These are phyloP conservation scores for Stigmatopora argus DNA, from an alignment of 2,113 vertebrate genomes.

Conservation along the genomic window DNA sequence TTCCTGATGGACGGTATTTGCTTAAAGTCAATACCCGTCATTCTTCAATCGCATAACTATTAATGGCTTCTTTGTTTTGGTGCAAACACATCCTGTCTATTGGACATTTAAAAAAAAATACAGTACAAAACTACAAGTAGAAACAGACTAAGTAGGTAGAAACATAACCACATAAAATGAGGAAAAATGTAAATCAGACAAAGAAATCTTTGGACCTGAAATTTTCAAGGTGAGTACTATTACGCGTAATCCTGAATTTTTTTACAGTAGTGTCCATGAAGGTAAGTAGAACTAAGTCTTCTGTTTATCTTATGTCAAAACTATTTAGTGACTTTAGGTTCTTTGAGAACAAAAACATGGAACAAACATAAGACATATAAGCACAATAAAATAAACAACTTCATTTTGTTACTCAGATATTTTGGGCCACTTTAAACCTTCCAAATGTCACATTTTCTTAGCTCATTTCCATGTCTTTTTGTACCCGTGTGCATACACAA, in stretches of 20 bases:
- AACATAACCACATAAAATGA: constrained; percentile 32
- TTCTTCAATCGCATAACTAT: constrained; percentile 9
- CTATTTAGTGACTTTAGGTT: too few species aligned
- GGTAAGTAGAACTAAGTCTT: too few species aligned
- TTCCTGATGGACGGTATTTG: not conserved
- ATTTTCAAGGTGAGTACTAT: not conserved
- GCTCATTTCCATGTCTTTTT: constrained; percentile 11
- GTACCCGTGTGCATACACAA: not conserved
- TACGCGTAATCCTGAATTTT: not conserved
- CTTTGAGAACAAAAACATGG: too few species aligned
- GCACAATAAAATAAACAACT: not conserved
- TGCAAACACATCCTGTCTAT: constrained; percentile 47
- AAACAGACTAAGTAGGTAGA: constrained; percentile 39
- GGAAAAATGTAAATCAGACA: constrained; percentile 15
- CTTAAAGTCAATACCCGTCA: constrained; percentile 26
- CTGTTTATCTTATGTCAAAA: too few species aligned
- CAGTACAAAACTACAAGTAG: constrained; percentile 43
- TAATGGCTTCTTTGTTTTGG: constrained; percentile 51
- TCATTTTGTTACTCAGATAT: not conserved
- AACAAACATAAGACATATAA: too few species aligned
- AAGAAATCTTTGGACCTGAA: constrained; percentile 13
- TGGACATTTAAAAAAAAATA: constrained; percentile 27
- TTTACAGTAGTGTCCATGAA: not conserved
- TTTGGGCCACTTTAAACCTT: not conserved
- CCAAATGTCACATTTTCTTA: constrained; percentile 10